A percentile compares a stretch with the other conserved stretches of the same genome.
phyloP scores from a whole-genome alignment of 2,113 vertebrate species.

The Cryptotis parvus region DNA sequence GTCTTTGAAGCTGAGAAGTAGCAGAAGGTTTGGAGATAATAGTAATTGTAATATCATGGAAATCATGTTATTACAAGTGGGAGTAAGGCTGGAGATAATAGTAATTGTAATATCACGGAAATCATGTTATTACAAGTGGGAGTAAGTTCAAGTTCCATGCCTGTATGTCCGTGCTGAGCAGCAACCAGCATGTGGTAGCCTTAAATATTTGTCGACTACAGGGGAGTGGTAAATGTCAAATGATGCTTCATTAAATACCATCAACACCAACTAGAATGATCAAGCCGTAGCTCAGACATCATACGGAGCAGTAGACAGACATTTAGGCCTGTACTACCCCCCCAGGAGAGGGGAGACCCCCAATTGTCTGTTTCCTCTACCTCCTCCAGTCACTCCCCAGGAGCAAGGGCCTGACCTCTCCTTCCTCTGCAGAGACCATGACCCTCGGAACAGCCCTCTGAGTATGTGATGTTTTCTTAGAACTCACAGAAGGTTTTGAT shows the following conservation, averaged over 20 bases:
- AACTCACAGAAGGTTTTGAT: slow-evolving; percentile 1
- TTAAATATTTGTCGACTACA: neutral
- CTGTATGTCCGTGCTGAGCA: neutral
- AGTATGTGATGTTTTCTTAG: neutral
- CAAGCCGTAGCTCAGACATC: neutral
- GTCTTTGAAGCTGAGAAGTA: slow-evolving; percentile 20
- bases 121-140: neutral
- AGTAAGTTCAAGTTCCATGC: neutral
- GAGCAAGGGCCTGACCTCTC: neutral
- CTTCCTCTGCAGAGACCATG: neutral
- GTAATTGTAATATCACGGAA: neutral
- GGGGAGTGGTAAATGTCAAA: neutral
- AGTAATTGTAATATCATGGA: neutral
- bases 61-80: neutral
- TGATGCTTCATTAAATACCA: neutral
- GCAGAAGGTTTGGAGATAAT: neutral
- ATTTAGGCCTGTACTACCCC: neutral
- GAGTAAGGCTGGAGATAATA: neutral
- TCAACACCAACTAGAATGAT: neutral
- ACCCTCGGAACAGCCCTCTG: neutral
- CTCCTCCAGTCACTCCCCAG: neutral
- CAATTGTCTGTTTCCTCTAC: neutral
- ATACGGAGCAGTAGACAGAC: neutral
- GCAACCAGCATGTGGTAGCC: neutral
- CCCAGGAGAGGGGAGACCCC: neutral